These are phyloP conservation scores for Asbolus verrucosus DNA, from an alignment of 1,140 invertebrate genomes.

Conservation along the genomic window DNA sequence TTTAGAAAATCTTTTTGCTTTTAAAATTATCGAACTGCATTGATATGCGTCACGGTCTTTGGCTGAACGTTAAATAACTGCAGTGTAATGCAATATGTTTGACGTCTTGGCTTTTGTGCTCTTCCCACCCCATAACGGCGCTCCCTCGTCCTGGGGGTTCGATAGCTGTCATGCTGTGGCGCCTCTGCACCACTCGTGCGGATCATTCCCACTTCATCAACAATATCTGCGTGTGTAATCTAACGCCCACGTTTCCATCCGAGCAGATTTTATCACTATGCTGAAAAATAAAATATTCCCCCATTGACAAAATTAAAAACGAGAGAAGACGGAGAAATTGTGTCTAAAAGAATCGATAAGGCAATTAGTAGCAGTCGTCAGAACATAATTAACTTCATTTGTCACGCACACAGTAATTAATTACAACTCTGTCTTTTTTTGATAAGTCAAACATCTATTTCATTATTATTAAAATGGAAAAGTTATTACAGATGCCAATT, in stretches of 20 bases:
- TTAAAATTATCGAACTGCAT: too few relatives aligned
- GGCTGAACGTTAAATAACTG: conserved; percentile 26
- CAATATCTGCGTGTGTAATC: conserved; percentile 41
- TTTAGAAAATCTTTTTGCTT: too few relatives aligned
- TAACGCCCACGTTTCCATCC: conserved; percentile 28
- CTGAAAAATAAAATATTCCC: conserved; percentile 26
- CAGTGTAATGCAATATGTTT: conserved; percentile 52
- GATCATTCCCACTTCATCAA: conserved; percentile 48
- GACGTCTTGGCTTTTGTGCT: conserved; percentile 49
- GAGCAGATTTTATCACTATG: conserved; percentile 21
- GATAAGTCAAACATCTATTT: too few relatives aligned
- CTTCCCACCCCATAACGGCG: conserved; percentile 13
- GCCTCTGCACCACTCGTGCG: conserved; percentile 48
- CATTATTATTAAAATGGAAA: too few relatives aligned
- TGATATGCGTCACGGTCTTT: conserved; percentile 44
- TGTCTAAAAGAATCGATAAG: not conserved
- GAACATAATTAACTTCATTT: too few relatives aligned
- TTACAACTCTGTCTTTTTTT: too few relatives aligned
- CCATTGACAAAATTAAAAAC: conserved; percentile 1
- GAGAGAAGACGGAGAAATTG: not conserved
- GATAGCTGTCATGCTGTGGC: conserved; percentile 48
- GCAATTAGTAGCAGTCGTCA: not conserved
- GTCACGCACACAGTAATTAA: too few relatives aligned
- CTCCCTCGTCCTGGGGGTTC: conserved; percentile 17
- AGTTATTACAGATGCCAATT: too few relatives aligned